Base-by-base conservation (phyloP, 2,888 invertebrate genomes). In the Mamestra brassicae region DNA sequence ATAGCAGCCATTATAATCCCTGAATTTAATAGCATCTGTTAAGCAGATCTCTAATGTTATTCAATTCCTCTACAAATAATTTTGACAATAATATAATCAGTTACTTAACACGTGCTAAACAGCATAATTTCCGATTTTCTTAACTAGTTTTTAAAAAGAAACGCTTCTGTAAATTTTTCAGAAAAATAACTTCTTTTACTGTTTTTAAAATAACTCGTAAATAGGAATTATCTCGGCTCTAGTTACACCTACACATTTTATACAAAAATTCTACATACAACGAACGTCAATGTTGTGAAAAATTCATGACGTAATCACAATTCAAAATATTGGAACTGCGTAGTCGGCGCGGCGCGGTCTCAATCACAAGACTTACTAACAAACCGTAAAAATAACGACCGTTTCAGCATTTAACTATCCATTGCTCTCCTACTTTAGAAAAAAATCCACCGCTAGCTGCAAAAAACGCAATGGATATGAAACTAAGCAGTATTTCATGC, bases 241-340 rank as follows among this genome's bases (percentile, higher is more conserved):
- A 61, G 26, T 10, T 52, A 36, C 15, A 76, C 50, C 4, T 38
- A 38, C 8, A 15, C 10, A 60, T 63, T 68, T n/a, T n/a, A 36
- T 57, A 45, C 11, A 34, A 63, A 77, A 78, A 71, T 8, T 36
- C 8, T 15, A 60, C 45, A 26, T 10, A n/a, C 26, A 7, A 38
- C n/a, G 15, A 38, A 34, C 11, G 8, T 13, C 36, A 60, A 42
- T 54, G 60, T 66, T 57, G 36, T 71, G 76, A 76, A 80, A 81
- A 69, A 63, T 71, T 67, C 34, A 67, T 87, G 78, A 81, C 80
- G 87, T 83, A 80, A 85, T 50, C 55, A 52, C 54, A 17, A 65
- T 83, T 71, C 69, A 69, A 84, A 81, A 85, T 75, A 81, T 74
- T 75, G 67, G 62, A 81, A 88, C 88, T 88, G 88, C 87, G 88